A percentile compares a stretch with the other conserved stretches of the same genome.
These are phyloP conservation scores for Andrena trimmerana DNA, from an alignment of 2,888 invertebrate genomes.

Conservation along the genomic window DNA sequence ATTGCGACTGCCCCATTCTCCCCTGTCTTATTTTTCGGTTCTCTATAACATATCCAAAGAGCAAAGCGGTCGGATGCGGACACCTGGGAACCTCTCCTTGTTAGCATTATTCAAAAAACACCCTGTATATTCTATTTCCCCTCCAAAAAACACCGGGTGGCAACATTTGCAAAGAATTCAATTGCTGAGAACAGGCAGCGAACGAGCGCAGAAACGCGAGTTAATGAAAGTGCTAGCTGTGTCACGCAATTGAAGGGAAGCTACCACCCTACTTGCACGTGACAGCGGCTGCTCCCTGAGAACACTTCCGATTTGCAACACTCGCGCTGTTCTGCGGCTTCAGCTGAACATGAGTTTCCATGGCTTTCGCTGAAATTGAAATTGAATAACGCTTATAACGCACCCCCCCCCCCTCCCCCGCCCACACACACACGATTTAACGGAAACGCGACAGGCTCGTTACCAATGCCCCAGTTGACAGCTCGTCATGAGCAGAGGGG, in stretches of 20 bases:
- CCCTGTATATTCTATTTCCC: neutral
- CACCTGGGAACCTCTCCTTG: too few relatives aligned
- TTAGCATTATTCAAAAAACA: too few relatives aligned
- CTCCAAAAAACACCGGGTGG: neutral
- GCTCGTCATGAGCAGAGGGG: too few relatives aligned
- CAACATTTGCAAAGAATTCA: neutral
- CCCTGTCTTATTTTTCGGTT: too few relatives aligned
- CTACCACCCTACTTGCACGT: neutral
- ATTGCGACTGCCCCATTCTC: too few relatives aligned
- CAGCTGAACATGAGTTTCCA: slow-evolving; percentile 24
- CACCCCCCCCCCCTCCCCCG: neutral
- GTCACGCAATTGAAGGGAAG: slow-evolving; percentile 10
- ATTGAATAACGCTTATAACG: slow-evolving; percentile 32
- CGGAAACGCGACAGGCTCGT: slow-evolving; percentile 31
- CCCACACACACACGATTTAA: neutral
- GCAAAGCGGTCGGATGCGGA: too few relatives aligned
- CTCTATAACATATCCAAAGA: too few relatives aligned
- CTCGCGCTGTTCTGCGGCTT: slow-evolving; percentile 19
- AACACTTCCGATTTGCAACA: slow-evolving; percentile 16
- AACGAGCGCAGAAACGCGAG: neutral
- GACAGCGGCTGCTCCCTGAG: neutral
- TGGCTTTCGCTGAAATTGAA: slow-evolving; percentile 32
- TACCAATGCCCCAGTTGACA: slow-evolving; percentile 33
- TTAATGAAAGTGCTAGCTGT: neutral
- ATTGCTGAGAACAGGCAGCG: neutral